Evolutionary conservation across 2,113 vertebrate species (phyloP), one percentile per base, ranked within the genome.

Genomic region (Neoarius graeffei): DNA sequence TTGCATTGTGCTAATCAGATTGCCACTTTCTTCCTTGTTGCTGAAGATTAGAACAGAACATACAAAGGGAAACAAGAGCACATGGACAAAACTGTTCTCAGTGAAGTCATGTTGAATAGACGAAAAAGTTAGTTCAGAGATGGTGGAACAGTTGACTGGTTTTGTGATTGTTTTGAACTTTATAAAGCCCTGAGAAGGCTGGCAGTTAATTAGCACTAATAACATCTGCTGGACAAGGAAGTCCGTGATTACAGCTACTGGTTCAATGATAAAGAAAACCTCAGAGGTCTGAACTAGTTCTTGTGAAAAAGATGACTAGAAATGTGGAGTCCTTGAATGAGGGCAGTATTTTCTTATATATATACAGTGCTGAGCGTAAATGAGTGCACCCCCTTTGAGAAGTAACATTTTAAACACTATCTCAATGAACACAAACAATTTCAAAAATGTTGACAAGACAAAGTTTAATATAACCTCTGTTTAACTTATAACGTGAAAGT

Each of bases 1-100:
- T 81, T 73, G 85, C 66, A 15, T 59, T 85, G 57, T 69, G 71
- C 83, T 82, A 88, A 87, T 88, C 84, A 62, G 50, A 84, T 84
- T 88, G 14, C 17, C 17, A 57, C 74, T 88, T 87, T 88, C n/a
- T 71, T 81, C 30, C 42, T 3, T 4, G 42, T 4, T 42, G 42
- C 42, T 42, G 20, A 84, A 81, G 64, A 81, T 88, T 85, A 86
- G 57, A 84, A 76, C 62, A 60, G 74, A 35, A 76, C 66, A 82
- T 74, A 83, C 62, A 88, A 86, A 77, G 85, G 14, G 19, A 56
- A 83, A 57, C 30, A 71, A 59, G 35, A 52, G 69, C 69, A 25
- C 52, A 27, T 52, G 79, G 52, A 57, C 56, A 85, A 85, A 71
- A 73, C 83, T 30, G n/a, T 2, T 59, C 17, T 60, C 79, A 35